Percentiles rank a stretch among this genome's conserved stretches.
These are phyloP conservation scores for Drosophila formosana DNA, from an alignment of 2,888 invertebrate species.

Conservation along the genomic window DNA sequence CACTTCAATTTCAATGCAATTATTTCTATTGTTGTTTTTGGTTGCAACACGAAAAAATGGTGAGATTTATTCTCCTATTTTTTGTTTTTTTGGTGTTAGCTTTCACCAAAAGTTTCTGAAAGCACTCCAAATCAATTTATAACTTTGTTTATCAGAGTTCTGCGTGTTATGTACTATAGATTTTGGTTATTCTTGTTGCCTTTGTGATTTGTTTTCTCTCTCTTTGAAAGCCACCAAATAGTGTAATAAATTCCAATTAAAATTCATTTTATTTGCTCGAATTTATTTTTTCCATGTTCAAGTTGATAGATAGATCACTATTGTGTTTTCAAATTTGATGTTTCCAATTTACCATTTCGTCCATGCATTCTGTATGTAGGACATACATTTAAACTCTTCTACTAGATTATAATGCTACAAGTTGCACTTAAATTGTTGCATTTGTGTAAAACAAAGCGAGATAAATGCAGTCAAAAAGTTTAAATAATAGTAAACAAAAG, in stretches of 20 bases:
- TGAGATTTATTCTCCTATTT: slow-evolving; percentile 26
- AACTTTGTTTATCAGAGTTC: slow-evolving; percentile 56
- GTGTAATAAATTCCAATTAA: slow-evolving; percentile 16
- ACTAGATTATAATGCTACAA: not conserved
- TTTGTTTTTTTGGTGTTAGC: slow-evolving; percentile 9
- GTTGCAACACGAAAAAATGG: slow-evolving; percentile 19
- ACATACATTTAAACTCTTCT: not conserved
- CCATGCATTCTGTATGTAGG: not conserved
- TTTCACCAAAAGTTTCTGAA: slow-evolving; percentile 35
- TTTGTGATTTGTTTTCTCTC: slow-evolving; percentile 1
- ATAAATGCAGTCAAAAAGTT: slow-evolving; percentile 6
- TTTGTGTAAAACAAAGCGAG: not conserved
- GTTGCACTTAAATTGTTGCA: not conserved
- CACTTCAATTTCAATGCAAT: slow-evolving; percentile 36
- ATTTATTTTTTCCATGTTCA: not conserved
- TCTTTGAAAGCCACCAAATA: slow-evolving; percentile 7
- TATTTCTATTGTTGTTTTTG: slow-evolving; percentile 27
- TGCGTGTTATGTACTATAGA: slow-evolving; percentile 24
- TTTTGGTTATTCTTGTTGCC: slow-evolving; percentile 18
- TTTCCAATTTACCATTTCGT: not conserved
- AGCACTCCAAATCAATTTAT: slow-evolving; percentile 65
- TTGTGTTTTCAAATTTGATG: slow-evolving; percentile 3
- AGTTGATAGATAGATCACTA: not conserved
- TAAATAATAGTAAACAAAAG: slow-evolving; percentile 20
- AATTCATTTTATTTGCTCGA: slow-evolving; percentile 4